Percentiles rank a stretch among this genome's conserved stretches.
These are phyloP conservation scores for Saccostrea cuccullata DNA, from an alignment of 1,140 invertebrate species.

Conservation along the genomic window DNA sequence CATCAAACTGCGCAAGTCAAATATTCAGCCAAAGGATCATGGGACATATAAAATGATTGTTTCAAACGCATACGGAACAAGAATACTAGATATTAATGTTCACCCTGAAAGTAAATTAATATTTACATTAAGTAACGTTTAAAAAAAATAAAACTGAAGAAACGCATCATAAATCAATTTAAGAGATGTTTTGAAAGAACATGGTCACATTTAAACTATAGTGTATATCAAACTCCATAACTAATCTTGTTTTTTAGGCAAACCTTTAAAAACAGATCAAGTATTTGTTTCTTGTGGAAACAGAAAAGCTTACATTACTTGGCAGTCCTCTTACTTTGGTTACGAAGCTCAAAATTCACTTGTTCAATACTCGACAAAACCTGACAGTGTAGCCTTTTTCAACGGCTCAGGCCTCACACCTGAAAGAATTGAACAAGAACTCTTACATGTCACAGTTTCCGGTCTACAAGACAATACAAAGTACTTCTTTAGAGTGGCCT, in stretches of 20 bases:
- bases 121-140: background rate
- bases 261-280: background rate
- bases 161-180: background rate
- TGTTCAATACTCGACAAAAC: background rate
- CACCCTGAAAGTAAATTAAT: background rate
- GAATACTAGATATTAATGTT: background rate
- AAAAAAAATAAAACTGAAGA: no score
- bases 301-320: background rate
- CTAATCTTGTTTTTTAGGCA: background rate
- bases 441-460: background rate
- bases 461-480: background rate
- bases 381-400: background rate
- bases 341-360: background rate
- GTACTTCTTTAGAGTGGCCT: background rate
- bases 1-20: background rate
- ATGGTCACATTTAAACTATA: background rate
- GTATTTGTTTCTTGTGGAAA: background rate
- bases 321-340: constrained; percentile 14
- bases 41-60: background rate
- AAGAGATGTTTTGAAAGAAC: background rate
- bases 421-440: background rate
- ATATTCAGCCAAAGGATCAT: constrained; percentile 3
- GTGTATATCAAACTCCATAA: background rate
- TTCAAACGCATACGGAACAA: background rate
- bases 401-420: background rate